These are phyloP conservation scores for Ridgeia piscesae DNA, from an alignment of 1,140 invertebrate genomes.

Conservation along the genomic window DNA sequence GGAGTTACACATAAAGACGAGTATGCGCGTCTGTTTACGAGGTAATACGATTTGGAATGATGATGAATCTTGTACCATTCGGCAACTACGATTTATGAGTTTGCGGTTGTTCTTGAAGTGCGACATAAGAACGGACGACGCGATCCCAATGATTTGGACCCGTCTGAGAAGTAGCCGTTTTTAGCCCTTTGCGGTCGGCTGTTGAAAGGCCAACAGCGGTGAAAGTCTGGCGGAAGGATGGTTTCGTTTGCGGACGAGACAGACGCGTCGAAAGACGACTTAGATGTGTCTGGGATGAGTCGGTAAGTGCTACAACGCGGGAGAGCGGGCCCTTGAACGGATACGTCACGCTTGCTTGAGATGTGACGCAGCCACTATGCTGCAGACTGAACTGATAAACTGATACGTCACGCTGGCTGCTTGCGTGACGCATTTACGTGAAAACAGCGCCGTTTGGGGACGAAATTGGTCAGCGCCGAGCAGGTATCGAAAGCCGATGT, in stretches of 20 bases:
- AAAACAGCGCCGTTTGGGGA: not conserved
- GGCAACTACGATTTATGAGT: not conserved
- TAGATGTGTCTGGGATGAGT: conserved; percentile 4
- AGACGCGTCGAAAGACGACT: not conserved
- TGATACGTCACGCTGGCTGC: not conserved
- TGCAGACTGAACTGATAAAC: not conserved
- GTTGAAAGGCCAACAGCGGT: not conserved
- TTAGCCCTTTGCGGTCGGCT: not conserved
- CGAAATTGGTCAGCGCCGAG: not conserved
- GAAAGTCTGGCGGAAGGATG: not conserved
- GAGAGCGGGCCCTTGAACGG: not conserved
- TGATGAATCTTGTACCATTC: not conserved
- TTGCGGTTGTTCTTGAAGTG: too few species aligned
- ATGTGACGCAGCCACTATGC: not conserved
- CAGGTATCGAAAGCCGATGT: not conserved
- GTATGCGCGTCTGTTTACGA: too few species aligned
- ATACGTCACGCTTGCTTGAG: not conserved
- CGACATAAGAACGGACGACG: not conserved
- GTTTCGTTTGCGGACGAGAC: not conserved
- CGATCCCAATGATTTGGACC: not conserved
- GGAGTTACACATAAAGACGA: too few species aligned
- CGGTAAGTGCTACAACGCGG: not conserved
- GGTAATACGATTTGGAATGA: not conserved
- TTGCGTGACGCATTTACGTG: not conserved
- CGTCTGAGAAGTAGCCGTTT: not conserved